Evolutionary conservation across 2,888 invertebrate species (phyloP), one percentile per base, ranked within the genome.

Genomic region (Prosapia bicincta): DNA sequence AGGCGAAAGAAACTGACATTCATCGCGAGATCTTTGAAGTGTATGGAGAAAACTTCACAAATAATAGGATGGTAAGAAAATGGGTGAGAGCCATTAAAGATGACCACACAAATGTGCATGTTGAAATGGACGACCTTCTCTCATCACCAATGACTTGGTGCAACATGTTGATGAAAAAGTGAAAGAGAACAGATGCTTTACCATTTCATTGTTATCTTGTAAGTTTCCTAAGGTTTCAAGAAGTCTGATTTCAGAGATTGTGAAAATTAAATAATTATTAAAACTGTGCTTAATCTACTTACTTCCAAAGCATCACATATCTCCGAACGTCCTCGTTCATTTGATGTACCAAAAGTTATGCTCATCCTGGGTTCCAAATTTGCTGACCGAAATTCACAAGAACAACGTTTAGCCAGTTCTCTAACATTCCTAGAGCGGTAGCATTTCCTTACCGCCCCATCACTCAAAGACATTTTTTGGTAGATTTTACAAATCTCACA

Each of bases 291-390:
- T n/a, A n/a, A n/a, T n/a, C n/a, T n/a, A 15, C 69, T 30, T 69
- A 69, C 26, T 13, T 26, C 25, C 25, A 25, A 3, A 67, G 25
- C 80, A 79, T 86, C 83, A 80, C 88, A 88, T 69, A 82, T 80
- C 5, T 83, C 81, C 26, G 81, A 84, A 83, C 93, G 93, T 78
- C 86, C 87, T 66, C 85, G 83, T 86, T 94, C 94, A 85, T 94
- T n/a, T n/a, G n/a, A n/a, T n/a, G n/a, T n/a, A n/a, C n/a, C n/a
- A n/a, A n/a, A n/a, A n/a, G n/a, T n/a, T n/a, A n/a, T n/a, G n/a
- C n/a, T n/a, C n/a, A n/a, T n/a, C n/a, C n/a, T n/a, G n/a, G n/a
- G n/a, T n/a, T n/a, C n/a, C n/a, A n/a, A n/a, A n/a, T n/a, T n/a
- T n/a, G n/a, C n/a, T n/a, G n/a, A n/a, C n/a, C n/a, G n/a, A n/a